A percentile compares a stretch with the other conserved stretches of the same genome.
These are phyloP conservation scores for Chunga burmeisteri DNA, from an alignment of 2,113 vertebrate genomes.

Conservation along the genomic window DNA sequence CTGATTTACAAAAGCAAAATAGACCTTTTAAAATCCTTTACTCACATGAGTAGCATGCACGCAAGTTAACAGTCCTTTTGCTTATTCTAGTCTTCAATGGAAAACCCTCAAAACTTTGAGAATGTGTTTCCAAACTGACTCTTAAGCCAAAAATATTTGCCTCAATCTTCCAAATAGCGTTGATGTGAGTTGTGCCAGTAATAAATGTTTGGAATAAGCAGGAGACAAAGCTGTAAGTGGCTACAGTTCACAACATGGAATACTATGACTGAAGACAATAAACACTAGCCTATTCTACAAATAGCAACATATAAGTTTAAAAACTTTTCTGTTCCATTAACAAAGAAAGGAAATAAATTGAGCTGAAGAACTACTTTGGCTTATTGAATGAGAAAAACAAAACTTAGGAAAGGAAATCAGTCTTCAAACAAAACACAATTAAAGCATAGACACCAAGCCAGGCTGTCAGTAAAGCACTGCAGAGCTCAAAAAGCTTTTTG, in stretches of 20 bases:
- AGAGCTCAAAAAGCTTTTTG: not conserved
- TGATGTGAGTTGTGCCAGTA: not conserved
- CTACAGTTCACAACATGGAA: not conserved
- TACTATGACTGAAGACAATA: not conserved
- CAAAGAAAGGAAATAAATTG: not conserved
- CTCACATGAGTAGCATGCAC: not conserved
- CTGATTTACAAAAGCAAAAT: not conserved
- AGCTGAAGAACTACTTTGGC: not conserved
- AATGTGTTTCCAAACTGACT: not conserved
- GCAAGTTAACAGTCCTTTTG: not conserved
- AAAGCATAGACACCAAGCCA: not conserved
- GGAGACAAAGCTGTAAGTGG: not conserved
- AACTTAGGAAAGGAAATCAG: not conserved
- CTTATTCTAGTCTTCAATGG: not conserved
- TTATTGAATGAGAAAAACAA: not conserved
- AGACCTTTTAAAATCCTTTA: not conserved
- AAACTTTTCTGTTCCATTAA: not conserved
- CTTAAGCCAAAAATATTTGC: not conserved
- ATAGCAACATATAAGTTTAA: not conserved
- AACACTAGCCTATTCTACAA: not conserved
- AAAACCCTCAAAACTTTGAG: not conserved
- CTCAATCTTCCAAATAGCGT: not conserved
- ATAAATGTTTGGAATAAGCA: not conserved
- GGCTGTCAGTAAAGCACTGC: not conserved
- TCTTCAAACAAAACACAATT: not conserved